Base-by-base conservation (phyloP, 1,140 invertebrate species). In the Trichomalopsis sarcophagae region DNA sequence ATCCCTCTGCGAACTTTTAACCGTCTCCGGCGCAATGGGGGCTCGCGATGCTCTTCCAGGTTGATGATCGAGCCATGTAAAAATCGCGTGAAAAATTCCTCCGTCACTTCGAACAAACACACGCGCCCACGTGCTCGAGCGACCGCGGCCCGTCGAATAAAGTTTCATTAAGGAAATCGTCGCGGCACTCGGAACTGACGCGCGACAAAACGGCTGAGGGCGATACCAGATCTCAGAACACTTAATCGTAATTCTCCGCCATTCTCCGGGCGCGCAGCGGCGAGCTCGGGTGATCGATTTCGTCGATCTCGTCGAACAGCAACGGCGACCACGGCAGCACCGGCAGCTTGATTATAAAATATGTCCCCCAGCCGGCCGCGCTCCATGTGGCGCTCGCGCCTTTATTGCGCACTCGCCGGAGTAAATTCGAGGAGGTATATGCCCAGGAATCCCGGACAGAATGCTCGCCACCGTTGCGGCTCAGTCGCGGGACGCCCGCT, bases 301-400 rank as follows among this genome's bases (percentile, higher is more conserved):
- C 73, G 73, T 68, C 81, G 81, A 83, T 83, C 36, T 71, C 30
- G 21, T 2, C 33, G 36, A 21, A 40, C 33, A 33, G 40, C 11
- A 71, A 33, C 30, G 14, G 7, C 9, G 6, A 75, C 40, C 3
- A 21, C n/a, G 6, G 33, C 82, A 74, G 73, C 23, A 44, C 7
- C n/a, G 17, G 33, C 21, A 17, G 68, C 82, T 79, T 84, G 82
- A 84, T 84, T 84, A 74, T 74, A 79, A 80, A 62, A 84, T 84
- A 84, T 40, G 62, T n/a, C 81, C 17, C 33, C 17, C 33, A 30
- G 23, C 11, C 27, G 11, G 30, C 21, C 33, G 73, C 50, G 21
- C 69, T 71, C 71, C 6, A n/a, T 62, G 27, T 55, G 27, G 14
- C 27, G 55, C 80, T 7, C 23, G 2, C 23, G 7, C 55, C 4